phyloP scores from a whole-genome alignment of 2,797 vertebrate genomes.

The Ctenosaura bakeri region DNA sequence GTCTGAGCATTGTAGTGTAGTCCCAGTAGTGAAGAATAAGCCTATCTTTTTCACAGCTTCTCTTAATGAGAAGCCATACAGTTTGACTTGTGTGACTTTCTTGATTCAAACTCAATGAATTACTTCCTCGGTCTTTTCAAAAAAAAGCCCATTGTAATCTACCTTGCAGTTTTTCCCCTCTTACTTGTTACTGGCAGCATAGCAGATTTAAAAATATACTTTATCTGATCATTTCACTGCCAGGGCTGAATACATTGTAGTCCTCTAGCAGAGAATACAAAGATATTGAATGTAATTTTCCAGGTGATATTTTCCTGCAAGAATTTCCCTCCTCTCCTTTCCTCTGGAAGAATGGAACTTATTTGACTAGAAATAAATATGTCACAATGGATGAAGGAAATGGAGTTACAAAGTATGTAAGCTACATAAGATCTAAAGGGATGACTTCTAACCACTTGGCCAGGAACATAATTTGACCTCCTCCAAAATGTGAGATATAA shows the following conservation, averaged over 20 bases:
- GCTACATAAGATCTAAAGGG: not conserved
- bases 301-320: not conserved
- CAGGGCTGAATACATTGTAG: constrained; percentile 11
- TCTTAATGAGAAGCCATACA: constrained; percentile 28
- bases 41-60: not conserved
- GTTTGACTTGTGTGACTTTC: not conserved
- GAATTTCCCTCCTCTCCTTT: not conserved
- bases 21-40: not conserved
- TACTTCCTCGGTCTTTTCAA: constrained; percentile 33
- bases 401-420: not conserved
- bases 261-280: not conserved
- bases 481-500: not conserved
- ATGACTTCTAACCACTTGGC: not conserved
- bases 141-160: not conserved
- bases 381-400: not conserved
- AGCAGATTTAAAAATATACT: constrained; percentile 28
- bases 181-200: not conserved
- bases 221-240: constrained; percentile 4
- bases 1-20: not conserved
- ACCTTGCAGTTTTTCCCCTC: constrained; percentile 7
- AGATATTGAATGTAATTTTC: constrained; percentile 27
- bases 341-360: not conserved
- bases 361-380: not conserved
- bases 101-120: constrained; percentile 4
- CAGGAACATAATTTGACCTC: not conserved